Conservation (phyloP, 2,113 vertebrate species). For the Tonatia bakeri region DNA sequence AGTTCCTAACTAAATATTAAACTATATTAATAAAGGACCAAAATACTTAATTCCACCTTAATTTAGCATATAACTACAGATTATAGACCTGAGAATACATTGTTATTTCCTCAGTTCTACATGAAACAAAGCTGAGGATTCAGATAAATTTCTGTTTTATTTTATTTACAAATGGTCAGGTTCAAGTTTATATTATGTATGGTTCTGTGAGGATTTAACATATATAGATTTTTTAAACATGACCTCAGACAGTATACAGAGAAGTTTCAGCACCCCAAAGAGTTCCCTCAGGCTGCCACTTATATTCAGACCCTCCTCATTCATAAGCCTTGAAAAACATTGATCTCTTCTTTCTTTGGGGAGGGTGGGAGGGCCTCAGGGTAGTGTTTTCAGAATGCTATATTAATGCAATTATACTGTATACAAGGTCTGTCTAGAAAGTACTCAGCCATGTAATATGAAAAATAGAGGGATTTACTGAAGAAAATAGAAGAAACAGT, state of each 20-base stretch:
- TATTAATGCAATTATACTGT: background rate
- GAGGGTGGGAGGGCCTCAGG: fast-evolving
- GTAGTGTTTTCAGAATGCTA: background rate
- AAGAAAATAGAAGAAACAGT: no score
- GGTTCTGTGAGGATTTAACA: background rate
- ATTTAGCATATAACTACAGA: background rate
- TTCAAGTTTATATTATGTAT: background rate
- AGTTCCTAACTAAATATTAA: constrained; percentile 26
- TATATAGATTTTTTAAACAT: background rate
- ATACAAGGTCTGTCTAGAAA: background rate
- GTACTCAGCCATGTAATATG: no score
- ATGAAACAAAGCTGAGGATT: background rate
- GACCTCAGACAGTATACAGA: background rate
- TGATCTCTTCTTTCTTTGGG: background rate
- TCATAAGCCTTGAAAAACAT: background rate
- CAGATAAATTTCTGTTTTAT: background rate
- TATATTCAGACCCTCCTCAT: background rate
- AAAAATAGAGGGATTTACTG: no score
- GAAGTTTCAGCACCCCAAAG: background rate
- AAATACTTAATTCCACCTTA: background rate
- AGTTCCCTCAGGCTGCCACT: background rate
- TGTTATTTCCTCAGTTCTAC: background rate
- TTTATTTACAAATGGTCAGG: background rate
- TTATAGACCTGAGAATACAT: background rate
- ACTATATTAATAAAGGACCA: constrained; percentile 30